These are phyloP conservation scores for Colostygia pectinataria DNA, from an alignment of 2,888 invertebrate genomes.

Conservation along the genomic window DNA sequence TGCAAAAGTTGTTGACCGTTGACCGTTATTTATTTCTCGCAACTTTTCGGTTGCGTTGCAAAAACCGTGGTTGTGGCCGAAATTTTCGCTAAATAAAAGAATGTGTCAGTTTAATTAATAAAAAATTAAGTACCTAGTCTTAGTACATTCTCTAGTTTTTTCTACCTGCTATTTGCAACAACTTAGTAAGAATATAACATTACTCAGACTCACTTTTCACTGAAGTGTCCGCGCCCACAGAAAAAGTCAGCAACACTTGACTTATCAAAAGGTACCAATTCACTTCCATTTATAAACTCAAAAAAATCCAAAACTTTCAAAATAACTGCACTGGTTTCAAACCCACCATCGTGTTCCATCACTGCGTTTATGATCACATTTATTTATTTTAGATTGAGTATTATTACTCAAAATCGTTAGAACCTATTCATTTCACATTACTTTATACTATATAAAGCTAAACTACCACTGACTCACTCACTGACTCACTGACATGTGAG, in stretches of 20 bases:
- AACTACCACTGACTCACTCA: no score
- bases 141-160: no score
- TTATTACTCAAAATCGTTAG: not conserved
- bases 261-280: conserved; percentile 63
- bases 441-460: no score
- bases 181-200: conserved; percentile 22
- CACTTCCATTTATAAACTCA: conserved; percentile 77
- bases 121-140: no score
- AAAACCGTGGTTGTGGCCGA: no score
- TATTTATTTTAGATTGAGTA: not conserved
- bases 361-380: conserved; percentile 48
- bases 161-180: no score
- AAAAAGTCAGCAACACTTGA: conserved; percentile 52
- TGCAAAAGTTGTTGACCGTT: no score
- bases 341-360: conserved; percentile 68
- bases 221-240: conserved; percentile 54
- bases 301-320: conserved; percentile 51
- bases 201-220: conserved; percentile 69
- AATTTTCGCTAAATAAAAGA: no score
- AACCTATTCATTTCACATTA: conserved; percentile 9
- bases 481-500: no score
- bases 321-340: conserved; percentile 47
- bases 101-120: no score
- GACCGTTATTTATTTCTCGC: no score
- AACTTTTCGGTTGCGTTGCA: no score